Evolutionary conservation across 2,797 vertebrate genomes (phyloP), one percentile per base, ranked within the genome.

Genomic region (Gymnopithys bicolor): DNA sequence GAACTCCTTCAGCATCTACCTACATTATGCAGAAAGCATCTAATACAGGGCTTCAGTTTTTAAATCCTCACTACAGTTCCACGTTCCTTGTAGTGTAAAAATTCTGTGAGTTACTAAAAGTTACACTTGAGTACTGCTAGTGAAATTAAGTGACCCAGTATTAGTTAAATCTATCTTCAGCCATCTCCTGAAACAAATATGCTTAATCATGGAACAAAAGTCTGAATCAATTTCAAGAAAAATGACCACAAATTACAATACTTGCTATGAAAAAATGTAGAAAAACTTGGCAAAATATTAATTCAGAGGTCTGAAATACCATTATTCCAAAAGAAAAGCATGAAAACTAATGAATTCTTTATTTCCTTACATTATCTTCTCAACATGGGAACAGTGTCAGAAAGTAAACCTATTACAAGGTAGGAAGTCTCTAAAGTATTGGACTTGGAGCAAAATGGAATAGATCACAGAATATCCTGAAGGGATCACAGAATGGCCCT

Each of bases 21-120:
- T 19, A 25, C 24, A 39, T 9, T 0, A 15, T 1, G 1, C 46
- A 68, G 17, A 21, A 68, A 89, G 4, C 0, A 1, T 28, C 70
- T 58, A n/a, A 55, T 3, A 21, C 5, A 28, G 15, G 5, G 6
- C 11, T 84, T 56, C 25, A 14, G 28, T 37, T 12, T 49, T 49
- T 30, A 71, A 28, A 27, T 10, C 2, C 12, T 27, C 16, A 4
- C 27, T 59, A 6, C 55, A 45, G 21, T 10, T 45, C 45, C 25
- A 9, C 0, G 0, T 10, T 14, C 13, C 7, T 49, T 13, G 5
- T 9, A 56, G 9, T 13, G 28, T 16, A 52, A 51, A 63, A 55
- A 58, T 22, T 33, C 8, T 56, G 24, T 2, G 4, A 74, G 13
- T 79, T 56, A 48, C 10, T 83, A 37, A 8, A 49, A 70, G 35